These are phyloP conservation scores for Rhagophthalmus giganteus DNA, from an alignment of 2,888 invertebrate species.

Conservation along the genomic window DNA sequence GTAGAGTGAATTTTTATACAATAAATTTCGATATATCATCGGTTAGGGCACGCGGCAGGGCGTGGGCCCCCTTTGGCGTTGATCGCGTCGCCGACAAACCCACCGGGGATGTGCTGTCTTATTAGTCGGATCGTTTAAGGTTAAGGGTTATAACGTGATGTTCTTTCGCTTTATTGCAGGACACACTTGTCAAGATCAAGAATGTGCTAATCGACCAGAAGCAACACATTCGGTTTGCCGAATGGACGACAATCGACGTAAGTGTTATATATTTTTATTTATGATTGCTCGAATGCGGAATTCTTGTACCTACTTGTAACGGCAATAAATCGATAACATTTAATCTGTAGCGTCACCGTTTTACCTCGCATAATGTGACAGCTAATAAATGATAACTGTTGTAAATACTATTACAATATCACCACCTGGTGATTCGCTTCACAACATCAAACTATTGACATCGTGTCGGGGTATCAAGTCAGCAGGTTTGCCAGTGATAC, in stretches of 20 bases:
- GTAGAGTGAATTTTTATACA: conserved; percentile 26
- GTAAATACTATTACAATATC: conserved; percentile 25
- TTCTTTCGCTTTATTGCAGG: conserved; percentile 62
- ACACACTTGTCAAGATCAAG: conserved; percentile 83
- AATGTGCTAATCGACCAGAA: conserved; percentile 82
- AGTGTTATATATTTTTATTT: conserved; percentile 48
- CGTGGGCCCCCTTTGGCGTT: conserved; percentile 44
- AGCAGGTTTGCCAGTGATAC: conserved; percentile 19
- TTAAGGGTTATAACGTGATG: conserved; percentile 1
- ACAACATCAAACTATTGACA: conserved; percentile 23
- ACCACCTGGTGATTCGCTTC: conserved; percentile 35
- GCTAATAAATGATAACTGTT: conserved; percentile 33
- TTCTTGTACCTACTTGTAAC: too few relatives aligned
- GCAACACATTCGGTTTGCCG: conserved; percentile 89
- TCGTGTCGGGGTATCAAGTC: conserved; percentile 17
- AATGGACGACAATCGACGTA: conserved; percentile 93
- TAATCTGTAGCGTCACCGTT: neutral
- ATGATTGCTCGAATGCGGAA: neutral
- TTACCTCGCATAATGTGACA: conserved; percentile 10
- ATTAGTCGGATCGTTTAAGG: conserved; percentile 38
- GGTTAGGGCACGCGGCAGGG: conserved; percentile 38
- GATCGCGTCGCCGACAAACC: conserved; percentile 33
- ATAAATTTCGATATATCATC: conserved; percentile 18
- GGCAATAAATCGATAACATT: neutral
- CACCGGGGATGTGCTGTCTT: conserved; percentile 43